phyloP scores from a whole-genome alignment of 2,113 vertebrate species.

The Sorex araneus region DNA sequence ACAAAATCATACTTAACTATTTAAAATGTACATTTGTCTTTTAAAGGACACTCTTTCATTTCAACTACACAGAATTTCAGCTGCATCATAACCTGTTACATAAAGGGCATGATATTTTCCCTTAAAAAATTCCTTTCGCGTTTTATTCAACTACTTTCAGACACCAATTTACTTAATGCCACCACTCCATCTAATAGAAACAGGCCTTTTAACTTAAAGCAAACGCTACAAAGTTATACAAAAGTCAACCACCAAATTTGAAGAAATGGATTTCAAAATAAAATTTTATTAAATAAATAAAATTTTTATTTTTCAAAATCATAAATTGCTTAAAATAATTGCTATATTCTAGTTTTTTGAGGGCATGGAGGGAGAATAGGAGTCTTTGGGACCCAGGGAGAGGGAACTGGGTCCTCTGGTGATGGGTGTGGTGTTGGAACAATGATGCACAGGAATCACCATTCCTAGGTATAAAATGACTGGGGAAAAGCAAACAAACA shows the following conservation, averaged over 20 bases:
- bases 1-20: neutral
- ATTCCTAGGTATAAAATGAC: no score
- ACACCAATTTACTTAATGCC: neutral
- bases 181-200: neutral
- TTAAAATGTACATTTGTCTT: slow-evolving; percentile 19
- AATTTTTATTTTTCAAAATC: slow-evolving; percentile 11
- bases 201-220: neutral
- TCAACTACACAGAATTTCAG: neutral
- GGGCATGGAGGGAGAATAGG: no score
- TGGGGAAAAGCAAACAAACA: no score
- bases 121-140: slow-evolving; percentile 20
- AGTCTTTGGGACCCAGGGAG: no score
- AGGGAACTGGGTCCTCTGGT: no score
- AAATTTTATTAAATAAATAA: no score
- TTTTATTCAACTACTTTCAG: slow-evolving; percentile 29
- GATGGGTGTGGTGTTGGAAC: no score
- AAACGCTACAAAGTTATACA: neutral
- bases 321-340: slow-evolving; percentile 35
- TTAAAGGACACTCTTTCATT: neutral
- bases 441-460: no score
- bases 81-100: neutral
- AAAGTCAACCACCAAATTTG: neutral
- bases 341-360: neutral
- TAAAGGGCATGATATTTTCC: neutral
- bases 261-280: neutral